A percentile compares a stretch with the other conserved stretches of the same genome.
Evolutionary conservation across 2,797 vertebrate genomes (phyloP).

Genomic region (Argyrosomus regius): DNA sequence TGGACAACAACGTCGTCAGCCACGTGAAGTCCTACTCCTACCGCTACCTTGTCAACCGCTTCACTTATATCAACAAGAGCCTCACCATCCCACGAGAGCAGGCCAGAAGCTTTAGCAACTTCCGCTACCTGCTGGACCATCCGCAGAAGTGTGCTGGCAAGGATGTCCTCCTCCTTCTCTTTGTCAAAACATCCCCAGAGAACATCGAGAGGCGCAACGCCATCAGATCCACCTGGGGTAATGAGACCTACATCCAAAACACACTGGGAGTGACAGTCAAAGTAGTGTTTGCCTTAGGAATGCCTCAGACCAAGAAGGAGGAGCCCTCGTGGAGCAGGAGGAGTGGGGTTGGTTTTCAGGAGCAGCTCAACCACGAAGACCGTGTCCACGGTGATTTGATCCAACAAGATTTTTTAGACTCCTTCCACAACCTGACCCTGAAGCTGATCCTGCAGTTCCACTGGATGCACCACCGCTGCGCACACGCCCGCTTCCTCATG

Average conservation of each 20-base stretch:
- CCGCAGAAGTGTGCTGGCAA: conserved; percentile 85
- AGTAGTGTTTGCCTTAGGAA: conserved; percentile 92
- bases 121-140: conserved; percentile 92
- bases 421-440: conserved; percentile 96
- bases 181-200: conserved; percentile 93
- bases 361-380: conserved; percentile 87
- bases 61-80: conserved; percentile 89
- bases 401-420: conserved; percentile 95
- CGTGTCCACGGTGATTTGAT: conserved; percentile 87
- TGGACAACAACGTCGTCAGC: conserved; percentile 85
- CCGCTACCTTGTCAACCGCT: conserved; percentile 91
- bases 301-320: conserved; percentile 40
- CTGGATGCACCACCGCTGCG: conserved; percentile 92
- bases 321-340: conserved; percentile 40
- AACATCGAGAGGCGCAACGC: conserved; percentile 88
- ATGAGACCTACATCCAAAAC: conserved; percentile 86
- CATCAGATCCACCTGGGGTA: conserved; percentile 96
- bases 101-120: conserved; percentile 77
- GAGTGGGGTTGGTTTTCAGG: conserved; percentile 67
- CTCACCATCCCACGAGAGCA: conserved; percentile 86
- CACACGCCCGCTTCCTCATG: conserved; percentile 94
- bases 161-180: conserved; percentile 92
- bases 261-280: conserved; percentile 90
- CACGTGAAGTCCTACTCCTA: conserved; percentile 93
- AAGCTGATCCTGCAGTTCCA: conserved; percentile 95